These are phyloP conservation scores for Semicossyphus pulcher DNA, from an alignment of 2,113 vertebrate genomes.

Conservation along the genomic window DNA sequence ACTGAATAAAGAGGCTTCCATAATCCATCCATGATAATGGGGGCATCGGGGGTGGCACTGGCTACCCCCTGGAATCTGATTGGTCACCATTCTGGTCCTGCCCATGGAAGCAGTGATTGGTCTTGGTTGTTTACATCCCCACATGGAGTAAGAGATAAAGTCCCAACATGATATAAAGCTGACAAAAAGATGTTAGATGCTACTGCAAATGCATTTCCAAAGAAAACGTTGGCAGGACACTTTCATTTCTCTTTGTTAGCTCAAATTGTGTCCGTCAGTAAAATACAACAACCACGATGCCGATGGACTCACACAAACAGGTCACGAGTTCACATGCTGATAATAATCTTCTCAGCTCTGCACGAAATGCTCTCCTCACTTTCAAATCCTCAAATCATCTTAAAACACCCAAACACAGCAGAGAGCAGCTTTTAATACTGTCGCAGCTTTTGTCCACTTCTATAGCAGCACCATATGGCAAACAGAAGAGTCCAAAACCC, in stretches of 20 bases:
- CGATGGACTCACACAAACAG: neutral
- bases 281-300: no score
- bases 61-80: no score
- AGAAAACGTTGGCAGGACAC: no score
- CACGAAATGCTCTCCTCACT: conserved; percentile 38
- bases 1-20: neutral
- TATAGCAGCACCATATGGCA: conserved; percentile 52
- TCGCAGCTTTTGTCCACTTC: neutral
- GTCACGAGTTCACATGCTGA: conserved; percentile 18
- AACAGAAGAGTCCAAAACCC: conserved; percentile 23
- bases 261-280: no score
- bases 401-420: conserved; percentile 16
- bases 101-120: neutral
- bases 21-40: neutral
- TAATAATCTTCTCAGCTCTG: conserved; percentile 50
- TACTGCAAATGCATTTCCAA: no score
- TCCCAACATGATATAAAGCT: no score
- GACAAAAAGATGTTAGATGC: no score
- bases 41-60: no score
- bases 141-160: no score
- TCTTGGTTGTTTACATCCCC: neutral
- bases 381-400: conserved; percentile 65
- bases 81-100: neutral
- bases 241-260: no score
- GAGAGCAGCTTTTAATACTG: conserved; percentile 26